Percentiles rank a stretch among this genome's conserved stretches.
Conservation (phyloP, 2,888 invertebrate genomes). For the Syrista parreyssii region DNA sequence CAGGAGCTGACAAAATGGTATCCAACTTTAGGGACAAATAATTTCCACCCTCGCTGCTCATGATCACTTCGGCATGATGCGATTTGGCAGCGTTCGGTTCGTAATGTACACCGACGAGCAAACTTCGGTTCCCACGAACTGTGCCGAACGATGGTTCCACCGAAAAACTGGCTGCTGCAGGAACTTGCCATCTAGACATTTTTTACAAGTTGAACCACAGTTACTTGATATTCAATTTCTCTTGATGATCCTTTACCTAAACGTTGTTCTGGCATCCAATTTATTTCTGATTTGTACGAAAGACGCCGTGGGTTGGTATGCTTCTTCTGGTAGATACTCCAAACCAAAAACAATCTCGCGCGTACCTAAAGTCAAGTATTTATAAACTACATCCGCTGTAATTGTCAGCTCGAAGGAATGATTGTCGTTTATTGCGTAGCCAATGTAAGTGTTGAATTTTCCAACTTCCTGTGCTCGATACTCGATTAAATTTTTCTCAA, state of each 20-base stretch:
- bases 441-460: slow-evolving; percentile 58
- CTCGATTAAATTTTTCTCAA: slow-evolving; percentile 30
- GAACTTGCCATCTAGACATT: slow-evolving; percentile 68
- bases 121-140: slow-evolving; percentile 68
- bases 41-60: slow-evolving; percentile 56
- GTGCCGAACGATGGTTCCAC: slow-evolving; percentile 69
- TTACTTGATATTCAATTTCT: slow-evolving; percentile 14
- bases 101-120: slow-evolving; percentile 65
- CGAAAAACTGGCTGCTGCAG: slow-evolving; percentile 66
- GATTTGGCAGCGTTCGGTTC: slow-evolving; percentile 41
- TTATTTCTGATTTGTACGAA: slow-evolving; percentile 42
- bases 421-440: slow-evolving; percentile 64
- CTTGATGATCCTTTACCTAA: slow-evolving; percentile 35
- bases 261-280: slow-evolving; percentile 38
- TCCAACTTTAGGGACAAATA: slow-evolving; percentile 43
- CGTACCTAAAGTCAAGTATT: slow-evolving; percentile 51
- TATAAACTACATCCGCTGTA: slow-evolving; percentile 62
- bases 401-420: slow-evolving; percentile 63
- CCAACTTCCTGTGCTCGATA: slow-evolving; percentile 48
- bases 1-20: slow-evolving; percentile 24
- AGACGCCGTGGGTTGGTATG: slow-evolving; percentile 34
- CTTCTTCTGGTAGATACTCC: slow-evolving; percentile 64
- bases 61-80: slow-evolving; percentile 47
- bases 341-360: slow-evolving; percentile 59
- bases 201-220: neutral